Base-by-base conservation (phyloP, 2,113 vertebrate genomes). In the Oreochromis niloticus region DNA sequence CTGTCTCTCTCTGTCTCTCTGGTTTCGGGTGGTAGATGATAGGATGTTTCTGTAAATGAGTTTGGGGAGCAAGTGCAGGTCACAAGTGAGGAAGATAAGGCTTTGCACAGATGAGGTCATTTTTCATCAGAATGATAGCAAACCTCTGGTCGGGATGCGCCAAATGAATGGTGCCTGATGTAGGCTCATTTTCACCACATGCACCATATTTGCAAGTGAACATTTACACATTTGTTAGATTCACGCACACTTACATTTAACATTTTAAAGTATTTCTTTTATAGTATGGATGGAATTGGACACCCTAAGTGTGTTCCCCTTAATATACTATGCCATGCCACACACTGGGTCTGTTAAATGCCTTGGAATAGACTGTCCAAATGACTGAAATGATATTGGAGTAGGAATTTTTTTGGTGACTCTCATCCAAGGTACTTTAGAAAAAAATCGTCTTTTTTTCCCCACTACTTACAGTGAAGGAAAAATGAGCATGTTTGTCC, bases 31-130 rank as follows among this genome's bases (percentile, higher is more conserved):
- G 82, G 48, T 73, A 85, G 79, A 87, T 85, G 87, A 94, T 89
- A 84, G 89, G 83, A 84, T 90, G 88, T 83, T 88, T 85, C 92
- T 89, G 59, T 89, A 86, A 92, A 91, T 85, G 87, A 93, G 92
- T 88, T 85, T 59, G 81, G 88, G 93, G 88, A 91, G 63, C 5
- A 83, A 84, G 83, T 36, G 81, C 81, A 54, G 91, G 90, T 90
- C 90, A 92, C 80, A 39, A 86, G 89, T 85, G 88, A 66, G 78
- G 82, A 75, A 88, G 87, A 90, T 81, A 88, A 89, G 89, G 83
- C 81, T 22, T 50, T 12, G 50, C 36, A 17, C 71, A 83, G 90
- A 94, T 91, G 92, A 94, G 68, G 73, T 78, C 80, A 91, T 92
- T 93, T 88, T 88, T 93, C 87, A 89, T 43, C 46, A 30, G 56